Evolutionary conservation across 2,113 vertebrate species (phyloP).

Genomic region (Brachirus orientalis): DNA sequence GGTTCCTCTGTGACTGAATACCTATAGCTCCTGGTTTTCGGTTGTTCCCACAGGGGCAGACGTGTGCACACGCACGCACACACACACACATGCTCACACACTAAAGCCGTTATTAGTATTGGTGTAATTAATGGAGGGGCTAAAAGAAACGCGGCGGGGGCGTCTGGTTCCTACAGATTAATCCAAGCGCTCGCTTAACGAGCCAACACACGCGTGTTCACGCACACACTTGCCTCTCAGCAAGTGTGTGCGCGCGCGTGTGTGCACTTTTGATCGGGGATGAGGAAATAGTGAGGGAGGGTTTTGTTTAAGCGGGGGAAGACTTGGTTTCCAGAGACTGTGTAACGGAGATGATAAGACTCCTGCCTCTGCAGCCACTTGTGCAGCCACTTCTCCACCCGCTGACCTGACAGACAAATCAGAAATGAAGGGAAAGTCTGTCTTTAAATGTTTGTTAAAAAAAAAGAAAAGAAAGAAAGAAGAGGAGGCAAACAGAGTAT

Average conservation of each 20-base stretch:
- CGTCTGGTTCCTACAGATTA: conserved; percentile 77
- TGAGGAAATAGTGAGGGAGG: conserved; percentile 26
- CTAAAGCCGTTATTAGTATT: conserved; percentile 74
- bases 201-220: conserved; percentile 42
- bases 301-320: conserved; percentile 47
- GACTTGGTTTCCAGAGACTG: too few species aligned
- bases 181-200: conserved; percentile 67
- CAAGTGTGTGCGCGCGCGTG: conserved; percentile 20
- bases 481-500: too few species aligned
- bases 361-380: conserved; percentile 25
- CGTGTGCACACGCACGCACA: conserved; percentile 22
- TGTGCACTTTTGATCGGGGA: conserved; percentile 57
- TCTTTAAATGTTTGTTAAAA: too few species aligned
- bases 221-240: too few species aligned
- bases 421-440: too few species aligned
- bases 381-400: conserved; percentile 27
- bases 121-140: conserved; percentile 81
- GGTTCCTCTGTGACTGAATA: conserved; percentile 30
- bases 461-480: too few species aligned
- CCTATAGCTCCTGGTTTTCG: conserved; percentile 58
- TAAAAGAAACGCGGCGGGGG: conserved; percentile 69
- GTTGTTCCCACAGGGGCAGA: conserved; percentile 45
- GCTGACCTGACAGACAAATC: conserved; percentile 17
- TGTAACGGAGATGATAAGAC: conserved; percentile 42
- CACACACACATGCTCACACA: conserved; percentile 25